These are phyloP conservation scores for Melitaea cinxia DNA, from an alignment of 1,140 invertebrate genomes.

Conservation along the genomic window DNA sequence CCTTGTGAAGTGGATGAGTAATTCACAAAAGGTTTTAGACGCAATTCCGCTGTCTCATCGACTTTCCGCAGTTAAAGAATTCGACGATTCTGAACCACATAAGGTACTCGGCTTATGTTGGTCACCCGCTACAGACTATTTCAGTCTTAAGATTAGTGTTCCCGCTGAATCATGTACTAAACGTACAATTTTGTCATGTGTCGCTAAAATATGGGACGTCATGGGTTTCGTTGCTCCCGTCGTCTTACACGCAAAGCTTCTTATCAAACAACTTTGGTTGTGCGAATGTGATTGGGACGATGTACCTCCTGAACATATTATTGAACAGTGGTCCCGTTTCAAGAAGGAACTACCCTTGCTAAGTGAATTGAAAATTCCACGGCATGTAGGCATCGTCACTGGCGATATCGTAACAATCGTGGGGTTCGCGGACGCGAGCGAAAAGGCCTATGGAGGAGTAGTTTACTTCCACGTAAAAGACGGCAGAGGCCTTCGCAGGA, in stretches of 20 bases:
- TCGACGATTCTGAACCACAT: too few species aligned
- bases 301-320: too few species aligned
- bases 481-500: too few species aligned
- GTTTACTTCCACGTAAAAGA: background rate
- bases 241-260: background rate
- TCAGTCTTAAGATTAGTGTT: too few species aligned
- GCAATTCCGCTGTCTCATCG: background rate
- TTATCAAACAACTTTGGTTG: background rate
- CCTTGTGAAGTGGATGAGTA: slow-evolving; percentile 39
- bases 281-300: background rate
- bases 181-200: slow-evolving; percentile 5
- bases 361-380: too few species aligned
- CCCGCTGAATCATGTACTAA: background rate
- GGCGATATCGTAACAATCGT: background rate
- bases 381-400: too few species aligned
- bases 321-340: too few species aligned
- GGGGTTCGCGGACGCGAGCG: background rate
- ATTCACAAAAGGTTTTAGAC: slow-evolving; percentile 28
- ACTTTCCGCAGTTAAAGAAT: too few species aligned
- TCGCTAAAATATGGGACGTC: background rate
- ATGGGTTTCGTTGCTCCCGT: background rate
- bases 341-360: too few species aligned
- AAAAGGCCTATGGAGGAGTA: background rate
- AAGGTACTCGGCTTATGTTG: too few species aligned
- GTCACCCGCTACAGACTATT: too few species aligned